Conservation (phyloP, 2,888 invertebrate species). For the Machimus atricapillus region DNA sequence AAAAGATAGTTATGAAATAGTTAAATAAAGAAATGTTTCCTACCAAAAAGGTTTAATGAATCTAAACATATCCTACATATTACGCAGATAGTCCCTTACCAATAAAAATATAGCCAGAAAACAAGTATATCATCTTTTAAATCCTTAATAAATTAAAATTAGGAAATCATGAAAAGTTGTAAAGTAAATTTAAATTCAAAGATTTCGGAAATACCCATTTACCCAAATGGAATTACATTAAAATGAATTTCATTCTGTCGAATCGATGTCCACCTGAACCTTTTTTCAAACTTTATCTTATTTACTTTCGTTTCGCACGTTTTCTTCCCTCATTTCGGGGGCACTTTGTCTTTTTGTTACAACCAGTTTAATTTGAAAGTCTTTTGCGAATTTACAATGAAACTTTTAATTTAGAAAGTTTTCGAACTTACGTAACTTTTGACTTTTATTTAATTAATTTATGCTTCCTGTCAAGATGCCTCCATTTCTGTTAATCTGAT, state of each 20-base stretch:
- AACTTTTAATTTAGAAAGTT: background rate
- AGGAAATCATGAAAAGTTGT: background rate
- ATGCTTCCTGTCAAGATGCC: background rate
- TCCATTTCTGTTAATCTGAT: background rate
- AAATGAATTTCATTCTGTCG: background rate
- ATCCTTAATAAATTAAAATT: background rate
- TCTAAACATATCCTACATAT: background rate
- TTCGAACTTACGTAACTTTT: background rate
- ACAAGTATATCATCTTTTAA: background rate
- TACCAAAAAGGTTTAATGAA: background rate
- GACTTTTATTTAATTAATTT: background rate
- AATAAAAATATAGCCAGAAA: background rate
- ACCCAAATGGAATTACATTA: background rate
- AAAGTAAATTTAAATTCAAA: background rate
- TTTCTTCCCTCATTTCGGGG: background rate
- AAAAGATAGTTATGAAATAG: too few relatives aligned
- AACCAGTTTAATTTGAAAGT: background rate
- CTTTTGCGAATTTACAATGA: background rate
- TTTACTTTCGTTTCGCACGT: background rate
- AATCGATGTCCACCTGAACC: background rate
- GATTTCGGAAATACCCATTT: background rate
- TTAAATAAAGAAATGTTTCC: background rate
- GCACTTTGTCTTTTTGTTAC: background rate
- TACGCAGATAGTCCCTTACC: background rate
- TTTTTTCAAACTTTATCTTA: background rate